phyloP scores from a whole-genome alignment of 2,888 invertebrate species.

The Drosophila suboccidentalis region DNA sequence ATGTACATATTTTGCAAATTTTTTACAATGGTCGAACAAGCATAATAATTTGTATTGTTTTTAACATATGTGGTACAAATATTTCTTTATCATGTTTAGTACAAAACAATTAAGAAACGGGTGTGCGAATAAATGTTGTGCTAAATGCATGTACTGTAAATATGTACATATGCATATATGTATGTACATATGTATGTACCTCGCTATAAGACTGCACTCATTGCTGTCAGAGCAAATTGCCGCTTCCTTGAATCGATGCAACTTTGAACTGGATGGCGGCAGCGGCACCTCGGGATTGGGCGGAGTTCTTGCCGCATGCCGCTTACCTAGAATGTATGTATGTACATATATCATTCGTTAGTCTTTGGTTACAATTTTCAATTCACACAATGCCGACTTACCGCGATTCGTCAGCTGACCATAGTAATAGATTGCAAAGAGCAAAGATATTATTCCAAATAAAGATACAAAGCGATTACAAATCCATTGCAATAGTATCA shows the following conservation, averaged over 20 bases:
- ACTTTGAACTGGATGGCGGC: constrained; percentile 89
- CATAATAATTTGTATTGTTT: too few relatives aligned
- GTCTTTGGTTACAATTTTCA: too few relatives aligned
- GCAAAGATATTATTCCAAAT: constrained; percentile 22
- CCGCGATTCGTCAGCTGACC: constrained; percentile 16
- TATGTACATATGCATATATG: too few relatives aligned
- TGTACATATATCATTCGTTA: background rate
- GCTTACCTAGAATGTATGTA: constrained; percentile 20
- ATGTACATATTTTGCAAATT: too few relatives aligned
- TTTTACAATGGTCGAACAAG: too few relatives aligned
- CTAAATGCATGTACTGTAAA: too few relatives aligned
- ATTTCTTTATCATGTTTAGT: too few relatives aligned
- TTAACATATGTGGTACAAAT: too few relatives aligned
- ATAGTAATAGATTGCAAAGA: constrained; percentile 39
- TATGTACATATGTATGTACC: constrained; percentile 86
- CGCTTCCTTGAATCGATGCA: constrained; percentile 89
- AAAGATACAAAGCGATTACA: constrained; percentile 9
- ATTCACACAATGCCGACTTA: background rate
- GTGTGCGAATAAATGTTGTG: too few relatives aligned
- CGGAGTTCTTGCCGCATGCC: constrained; percentile 82
- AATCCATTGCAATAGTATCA: constrained; percentile 33
- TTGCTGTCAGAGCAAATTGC: constrained; percentile 93
- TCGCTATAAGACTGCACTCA: constrained; percentile 92
- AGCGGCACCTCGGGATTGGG: constrained; percentile 89
- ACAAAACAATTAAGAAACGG: too few relatives aligned